Evolutionary conservation across 2,888 invertebrate species (phyloP), one percentile per base, ranked within the genome.

Genomic region (Prionchulus punctatus): DNA sequence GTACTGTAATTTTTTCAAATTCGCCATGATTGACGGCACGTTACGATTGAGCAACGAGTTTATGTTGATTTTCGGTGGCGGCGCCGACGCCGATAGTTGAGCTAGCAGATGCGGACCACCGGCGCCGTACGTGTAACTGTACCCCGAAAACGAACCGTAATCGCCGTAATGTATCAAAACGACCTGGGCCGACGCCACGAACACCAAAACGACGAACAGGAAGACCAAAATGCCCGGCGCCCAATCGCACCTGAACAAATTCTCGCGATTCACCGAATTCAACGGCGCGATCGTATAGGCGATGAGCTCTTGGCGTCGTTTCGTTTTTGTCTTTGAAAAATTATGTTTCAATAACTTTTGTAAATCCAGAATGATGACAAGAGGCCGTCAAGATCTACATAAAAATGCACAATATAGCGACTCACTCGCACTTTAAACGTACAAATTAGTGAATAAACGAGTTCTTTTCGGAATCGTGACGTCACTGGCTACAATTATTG

Each of bases 1-100:
- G 2, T 43, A 4, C 31, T 55, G 55, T 2, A 56, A 18, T 1
- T 23, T 18, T 15, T 27, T 31, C 2, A 26, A 25, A 42, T 54
- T 54, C 25, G 50, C 23, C 2, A 2, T 12, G 15, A 58, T 58
- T 23, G 58, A 55, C 1, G 58, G 58, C 30, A 58, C 58, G 42
- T 58, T 55, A 4, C 47, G 36, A 36, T 25, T 51, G 43, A 58
- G 51, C 51, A 58, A 25, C 3, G 31, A 4, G 27, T 30, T 31
- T 12, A 58, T 51, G 28, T 58, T 58, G 55, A 58, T 55, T 3
- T 42, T 30, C 1, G 54, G 36, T 15, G 45, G 45, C 2, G 55
- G 36, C 18, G 36, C 36, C 36, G 36, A 36, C 36, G 7, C 12
- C 18, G 12, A 7, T 7, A 36, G 18, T 18, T 36, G 7, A 18